Base-by-base conservation (phyloP, 2,888 invertebrate species). In the Heliconius sara region DNA sequence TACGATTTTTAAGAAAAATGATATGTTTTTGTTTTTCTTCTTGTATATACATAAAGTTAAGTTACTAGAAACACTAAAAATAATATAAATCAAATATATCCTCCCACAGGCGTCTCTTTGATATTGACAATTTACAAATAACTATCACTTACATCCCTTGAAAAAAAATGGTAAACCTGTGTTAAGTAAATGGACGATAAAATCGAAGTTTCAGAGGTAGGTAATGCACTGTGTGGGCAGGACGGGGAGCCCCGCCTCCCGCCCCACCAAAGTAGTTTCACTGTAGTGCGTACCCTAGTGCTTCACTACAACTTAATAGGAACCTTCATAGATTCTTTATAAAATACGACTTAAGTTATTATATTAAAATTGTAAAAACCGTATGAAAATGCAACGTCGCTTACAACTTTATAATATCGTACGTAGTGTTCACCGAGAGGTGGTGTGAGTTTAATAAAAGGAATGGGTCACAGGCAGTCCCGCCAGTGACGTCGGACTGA, bases 171-270 rank as follows among this genome's bases (percentile, higher is more conserved):
- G 16, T 43, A 68, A 68, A 68, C n/a, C 43, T 43, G 13, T 68
- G 25, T n/a, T 34, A 43, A 68, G 68, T 43, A 13, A 70, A 25
- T 43, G 13, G 39, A 13, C 25, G 16, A 19, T 39, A 70, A 70
- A 70, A 70, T 2, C n/a, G 25, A 70, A 13, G 13, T 70, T 70
- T 22, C n/a, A 39, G 27, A 43, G 12, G 25, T 9, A 43, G 6
- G 68, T 43, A 52, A 25, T 43, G 68, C 68, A 25, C n/a, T 43
- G 6, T 43, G 68, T 70, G 25, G 68, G 68, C 68, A 25, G 68
- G 43, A 25, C 43, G 68, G 25, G 12, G n/a, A 43, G 68, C 68
- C 16, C 68, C 68, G 68, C 68, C 68, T 43, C 43, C 68, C 68
- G 68, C 68, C 68, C 68, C 16, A 70, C 25, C 10, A 6, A 25